These are phyloP conservation scores for Pseudopipra pipra DNA, from an alignment of 2,113 vertebrate species.

Conservation along the genomic window DNA sequence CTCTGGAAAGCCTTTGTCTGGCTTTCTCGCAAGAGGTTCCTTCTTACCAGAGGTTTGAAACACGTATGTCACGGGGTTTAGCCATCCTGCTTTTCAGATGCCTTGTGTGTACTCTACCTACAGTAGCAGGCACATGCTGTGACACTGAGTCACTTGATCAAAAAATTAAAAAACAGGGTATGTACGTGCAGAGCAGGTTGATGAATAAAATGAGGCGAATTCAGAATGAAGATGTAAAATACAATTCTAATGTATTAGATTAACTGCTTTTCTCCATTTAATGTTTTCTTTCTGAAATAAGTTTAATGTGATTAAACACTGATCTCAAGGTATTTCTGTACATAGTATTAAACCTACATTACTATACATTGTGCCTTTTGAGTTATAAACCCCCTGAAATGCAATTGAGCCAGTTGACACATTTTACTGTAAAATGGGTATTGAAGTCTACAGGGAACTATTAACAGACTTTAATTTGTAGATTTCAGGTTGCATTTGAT, in stretches of 20 bases:
- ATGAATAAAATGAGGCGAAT: accelerated
- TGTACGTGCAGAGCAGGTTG: neutral
- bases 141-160: neutral
- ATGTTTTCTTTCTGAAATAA: neutral
- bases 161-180: neutral
- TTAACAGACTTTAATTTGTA: neutral
- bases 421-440: neutral
- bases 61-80: neutral
- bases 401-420: neutral
- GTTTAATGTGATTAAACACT: neutral
- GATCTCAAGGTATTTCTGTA: neutral
- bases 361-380: neutral
- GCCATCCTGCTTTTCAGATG: neutral
- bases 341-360: neutral
- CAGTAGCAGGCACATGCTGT: neutral
- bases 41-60: constrained; percentile 9
- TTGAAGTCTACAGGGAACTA: neutral
- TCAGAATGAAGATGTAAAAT: neutral
- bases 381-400: neutral
- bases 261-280: neutral
- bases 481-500: neutral
- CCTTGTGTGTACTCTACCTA: neutral
- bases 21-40: neutral
- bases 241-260: neutral
- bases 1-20: constrained; percentile 4